Evolutionary conservation across 2,113 vertebrate genomes (phyloP).

Genomic region (Silurus asotus): DNA sequence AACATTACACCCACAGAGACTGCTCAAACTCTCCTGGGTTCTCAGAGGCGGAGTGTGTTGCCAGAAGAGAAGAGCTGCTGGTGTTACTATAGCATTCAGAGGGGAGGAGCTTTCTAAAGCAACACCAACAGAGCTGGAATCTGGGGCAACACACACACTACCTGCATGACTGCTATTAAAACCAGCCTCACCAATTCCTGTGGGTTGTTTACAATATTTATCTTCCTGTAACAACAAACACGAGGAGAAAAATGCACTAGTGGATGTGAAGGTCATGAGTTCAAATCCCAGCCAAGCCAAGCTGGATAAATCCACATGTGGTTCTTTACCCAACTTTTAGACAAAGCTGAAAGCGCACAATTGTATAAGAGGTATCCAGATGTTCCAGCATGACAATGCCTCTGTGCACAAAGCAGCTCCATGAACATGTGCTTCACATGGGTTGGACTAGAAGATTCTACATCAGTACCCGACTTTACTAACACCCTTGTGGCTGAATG

Average conservation of each 20-base stretch:
- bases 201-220: background rate
- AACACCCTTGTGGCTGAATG: too few relatives aligned
- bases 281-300: too few relatives aligned
- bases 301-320: too few relatives aligned
- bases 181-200: background rate
- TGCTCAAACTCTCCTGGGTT: background rate
- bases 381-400: too few relatives aligned
- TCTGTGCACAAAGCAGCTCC: too few relatives aligned
- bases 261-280: background rate
- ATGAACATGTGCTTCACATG: too few relatives aligned
- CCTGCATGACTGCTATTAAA: conserved; percentile 9
- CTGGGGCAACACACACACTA: conserved; percentile 13
- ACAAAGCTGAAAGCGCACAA: too few relatives aligned
- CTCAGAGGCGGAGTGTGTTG: conserved; percentile 45
- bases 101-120: conserved; percentile 32
- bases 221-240: background rate
- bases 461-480: too few relatives aligned
- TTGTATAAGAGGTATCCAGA: too few relatives aligned
- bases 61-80: conserved; percentile 55
- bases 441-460: too few relatives aligned
- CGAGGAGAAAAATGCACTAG: background rate
- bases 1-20: background rate
- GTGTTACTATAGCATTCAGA: conserved; percentile 21
- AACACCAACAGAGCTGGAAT: conserved; percentile 10
- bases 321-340: too few relatives aligned